Percentiles rank a stretch among this genome's conserved stretches.
Conservation (phyloP, 2,888 invertebrate genomes). For the Tenthredo livida region DNA sequence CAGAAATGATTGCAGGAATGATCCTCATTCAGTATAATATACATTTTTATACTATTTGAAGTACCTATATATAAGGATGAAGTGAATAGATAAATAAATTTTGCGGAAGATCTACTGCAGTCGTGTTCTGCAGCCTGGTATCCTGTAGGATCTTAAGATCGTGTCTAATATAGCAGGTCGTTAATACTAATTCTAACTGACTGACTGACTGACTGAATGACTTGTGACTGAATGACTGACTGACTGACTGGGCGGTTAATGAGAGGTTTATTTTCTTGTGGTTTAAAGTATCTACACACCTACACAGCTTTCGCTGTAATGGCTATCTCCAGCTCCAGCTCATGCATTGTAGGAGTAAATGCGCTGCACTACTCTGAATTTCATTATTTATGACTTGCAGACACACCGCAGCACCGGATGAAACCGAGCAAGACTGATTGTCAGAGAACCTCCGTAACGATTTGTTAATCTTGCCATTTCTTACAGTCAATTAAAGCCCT, state of each 20-base stretch:
- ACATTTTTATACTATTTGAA: not conserved
- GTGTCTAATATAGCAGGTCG: not conserved
- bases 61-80: too few species aligned
- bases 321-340: not conserved
- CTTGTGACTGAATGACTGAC: not conserved
- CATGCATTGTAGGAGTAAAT: not conserved
- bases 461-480: not conserved
- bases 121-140: not conserved
- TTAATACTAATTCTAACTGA: not conserved
- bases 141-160: not conserved
- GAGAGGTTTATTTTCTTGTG: constrained; percentile 1
- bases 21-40: not conserved
- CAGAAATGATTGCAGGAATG: not conserved
- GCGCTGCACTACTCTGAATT: constrained; percentile 11
- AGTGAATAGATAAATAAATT: not conserved
- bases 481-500: not conserved
- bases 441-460: not conserved
- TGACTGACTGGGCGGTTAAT: not conserved
- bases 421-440: not conserved
- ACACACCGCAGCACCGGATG: constrained; percentile 1
- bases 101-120: not conserved
- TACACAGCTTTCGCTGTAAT: not conserved
- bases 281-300: not conserved
- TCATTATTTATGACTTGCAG: constrained; percentile 34
- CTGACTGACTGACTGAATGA: not conserved